Evolutionary conservation across 2,797 vertebrate species (phyloP).

Genomic region (Fundulus diaphanus): DNA sequence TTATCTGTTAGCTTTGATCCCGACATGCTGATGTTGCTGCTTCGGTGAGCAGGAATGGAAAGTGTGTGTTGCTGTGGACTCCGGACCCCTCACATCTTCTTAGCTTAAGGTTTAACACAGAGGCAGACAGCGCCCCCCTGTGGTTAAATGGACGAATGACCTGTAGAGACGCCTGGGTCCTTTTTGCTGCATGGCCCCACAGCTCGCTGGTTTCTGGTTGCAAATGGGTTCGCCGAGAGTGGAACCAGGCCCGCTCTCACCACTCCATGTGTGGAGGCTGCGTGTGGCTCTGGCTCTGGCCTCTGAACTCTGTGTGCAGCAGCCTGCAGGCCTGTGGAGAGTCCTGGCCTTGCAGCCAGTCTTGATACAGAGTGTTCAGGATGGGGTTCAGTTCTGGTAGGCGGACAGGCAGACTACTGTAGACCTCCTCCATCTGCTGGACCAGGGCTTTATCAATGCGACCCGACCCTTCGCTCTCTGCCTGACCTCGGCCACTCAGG

Average conservation of each 20-base stretch:
- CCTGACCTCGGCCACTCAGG: conserved; percentile 92
- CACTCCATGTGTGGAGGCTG: conserved; percentile 82
- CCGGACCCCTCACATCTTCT: neutral
- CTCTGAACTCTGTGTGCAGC: conserved; percentile 85
- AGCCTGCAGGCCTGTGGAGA: conserved; percentile 79
- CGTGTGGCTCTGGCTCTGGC: conserved; percentile 49
- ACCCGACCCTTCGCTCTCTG: conserved; percentile 79
- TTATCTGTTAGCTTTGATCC: neutral
- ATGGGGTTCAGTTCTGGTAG: conserved; percentile 83
- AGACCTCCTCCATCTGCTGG: conserved; percentile 91
- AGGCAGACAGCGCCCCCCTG: conserved; percentile 18
- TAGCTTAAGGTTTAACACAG: conserved; percentile 6
- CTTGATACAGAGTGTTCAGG: conserved; percentile 87
- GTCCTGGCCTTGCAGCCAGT: conserved; percentile 91
- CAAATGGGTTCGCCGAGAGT: conserved; percentile 1
- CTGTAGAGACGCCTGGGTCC: neutral
- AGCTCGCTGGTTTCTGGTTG: conserved; percentile 3
- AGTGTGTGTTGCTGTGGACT: conserved; percentile 1
- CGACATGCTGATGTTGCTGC: neutral
- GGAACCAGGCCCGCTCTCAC: conserved; percentile 57
- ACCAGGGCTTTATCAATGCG: conserved; percentile 85
- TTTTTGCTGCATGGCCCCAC: neutral
- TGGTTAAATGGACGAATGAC: conserved; percentile 38
- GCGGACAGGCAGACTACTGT: conserved; percentile 84
- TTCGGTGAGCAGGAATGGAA: neutral